Evolutionary conservation across 1,140 invertebrate species (phyloP).

Genomic region (Uloborus diversus): DNA sequence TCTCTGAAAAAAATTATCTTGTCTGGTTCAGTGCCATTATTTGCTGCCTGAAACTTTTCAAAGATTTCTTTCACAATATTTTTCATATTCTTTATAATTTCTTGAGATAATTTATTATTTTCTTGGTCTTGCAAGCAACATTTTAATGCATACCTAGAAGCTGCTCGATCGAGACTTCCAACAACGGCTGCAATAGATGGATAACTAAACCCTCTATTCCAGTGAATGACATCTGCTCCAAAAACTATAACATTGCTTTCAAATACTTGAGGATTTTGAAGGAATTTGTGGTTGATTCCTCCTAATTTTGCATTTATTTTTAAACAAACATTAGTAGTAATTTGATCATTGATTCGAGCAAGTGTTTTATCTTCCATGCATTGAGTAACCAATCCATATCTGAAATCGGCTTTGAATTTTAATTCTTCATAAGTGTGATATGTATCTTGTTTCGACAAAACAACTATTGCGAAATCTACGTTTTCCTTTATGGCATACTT

Average conservation of each 20-base stretch:
- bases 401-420: constrained; percentile 79
- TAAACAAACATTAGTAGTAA: constrained; percentile 77
- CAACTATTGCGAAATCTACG: constrained; percentile 27
- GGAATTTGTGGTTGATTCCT: constrained; percentile 78
- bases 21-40: constrained; percentile 59
- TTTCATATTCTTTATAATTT: constrained; percentile 69
- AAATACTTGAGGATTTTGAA: constrained; percentile 62
- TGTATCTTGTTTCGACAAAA: constrained; percentile 8
- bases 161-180: constrained; percentile 55
- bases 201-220: constrained; percentile 73
- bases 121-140: constrained; percentile 48
- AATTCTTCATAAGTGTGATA: constrained; percentile 64
- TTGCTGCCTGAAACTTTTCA: constrained; percentile 16
- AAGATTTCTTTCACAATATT: constrained; percentile 68
- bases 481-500: not conserved
- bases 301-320: constrained; percentile 88
- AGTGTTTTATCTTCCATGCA: constrained; percentile 73
- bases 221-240: constrained; percentile 89
- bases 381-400: constrained; percentile 80
- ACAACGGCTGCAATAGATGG: constrained; percentile 83
- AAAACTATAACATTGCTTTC: constrained; percentile 73
- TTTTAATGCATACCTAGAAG: constrained; percentile 37
- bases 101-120: constrained; percentile 42
- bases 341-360: constrained; percentile 64
- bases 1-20: constrained; percentile 67